These are phyloP conservation scores for Thymallus thymallus DNA, from an alignment of 2,113 vertebrate genomes.

Conservation along the genomic window DNA sequence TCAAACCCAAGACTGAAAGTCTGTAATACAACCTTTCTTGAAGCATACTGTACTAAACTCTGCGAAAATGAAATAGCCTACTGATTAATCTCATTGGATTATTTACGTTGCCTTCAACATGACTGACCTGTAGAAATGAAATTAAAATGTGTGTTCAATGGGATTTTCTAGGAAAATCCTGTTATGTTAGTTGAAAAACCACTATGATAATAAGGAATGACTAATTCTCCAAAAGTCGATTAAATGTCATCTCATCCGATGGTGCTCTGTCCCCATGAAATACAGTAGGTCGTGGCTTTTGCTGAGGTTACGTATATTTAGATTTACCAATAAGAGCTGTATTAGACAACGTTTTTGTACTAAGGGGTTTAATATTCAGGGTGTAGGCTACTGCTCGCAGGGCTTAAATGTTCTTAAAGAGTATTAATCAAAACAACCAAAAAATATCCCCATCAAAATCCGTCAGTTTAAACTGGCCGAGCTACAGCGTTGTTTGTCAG, in stretches of 20 bases:
- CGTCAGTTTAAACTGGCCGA: no score
- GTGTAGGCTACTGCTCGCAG: conserved; percentile 39
- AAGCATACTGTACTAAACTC: conserved; percentile 16
- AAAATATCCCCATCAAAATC: no score
- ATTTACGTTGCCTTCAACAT: conserved; percentile 70
- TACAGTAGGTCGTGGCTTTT: conserved; percentile 15
- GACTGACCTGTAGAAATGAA: conserved; percentile 69
- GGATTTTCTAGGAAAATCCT: conserved; percentile 77
- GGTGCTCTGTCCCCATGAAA: conserved; percentile 24
- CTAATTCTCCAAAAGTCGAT: conserved; percentile 78
- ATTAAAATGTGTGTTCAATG: conserved; percentile 72
- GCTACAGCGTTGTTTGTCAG: no score
- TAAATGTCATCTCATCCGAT: conserved; percentile 67
- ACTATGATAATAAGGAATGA: conserved; percentile 73
- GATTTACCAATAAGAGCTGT: conserved; percentile 69
- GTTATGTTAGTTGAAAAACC: conserved; percentile 63
- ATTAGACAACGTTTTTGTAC: conserved; percentile 69
- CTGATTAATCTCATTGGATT: conserved; percentile 74
- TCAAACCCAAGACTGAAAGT: conserved; percentile 47
- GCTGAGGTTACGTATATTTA: conserved; percentile 46
- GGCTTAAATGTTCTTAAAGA: conserved; percentile 43
- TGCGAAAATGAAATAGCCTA: conserved; percentile 47
- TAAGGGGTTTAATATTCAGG: conserved; percentile 67
- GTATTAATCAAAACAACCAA: no score
- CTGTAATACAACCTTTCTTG: conserved; percentile 10